Evolutionary conservation across 2,888 invertebrate genomes (phyloP).

Genomic region (Punctoribates punctum): DNA sequence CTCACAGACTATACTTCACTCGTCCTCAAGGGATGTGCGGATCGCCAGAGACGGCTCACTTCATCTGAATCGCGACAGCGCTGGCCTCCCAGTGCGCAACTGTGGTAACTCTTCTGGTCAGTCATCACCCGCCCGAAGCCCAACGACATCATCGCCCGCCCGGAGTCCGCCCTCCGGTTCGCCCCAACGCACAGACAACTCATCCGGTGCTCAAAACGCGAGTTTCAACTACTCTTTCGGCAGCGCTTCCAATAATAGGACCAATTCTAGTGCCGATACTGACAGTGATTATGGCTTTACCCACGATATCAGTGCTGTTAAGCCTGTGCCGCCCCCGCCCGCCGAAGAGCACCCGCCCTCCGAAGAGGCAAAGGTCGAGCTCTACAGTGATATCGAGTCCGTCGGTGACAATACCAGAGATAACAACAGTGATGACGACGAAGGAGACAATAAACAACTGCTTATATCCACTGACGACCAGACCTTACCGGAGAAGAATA

Average conservation of each 20-base stretch:
- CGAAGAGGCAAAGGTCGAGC: constrained; percentile 58
- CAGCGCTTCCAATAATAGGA: not conserved
- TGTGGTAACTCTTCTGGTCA: constrained; percentile 11
- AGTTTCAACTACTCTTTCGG: constrained; percentile 1
- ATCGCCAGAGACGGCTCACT: constrained; percentile 34
- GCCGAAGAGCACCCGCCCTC: not conserved
- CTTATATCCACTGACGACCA: not conserved
- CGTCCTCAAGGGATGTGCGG: constrained; percentile 37
- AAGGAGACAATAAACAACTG: constrained; percentile 31
- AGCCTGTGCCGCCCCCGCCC: constrained; percentile 11
- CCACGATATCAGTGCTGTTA: constrained; percentile 33
- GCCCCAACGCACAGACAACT: constrained; percentile 17
- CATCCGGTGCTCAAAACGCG: not conserved
- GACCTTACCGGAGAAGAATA: too few relatives aligned
- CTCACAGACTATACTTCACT: constrained; percentile 35
- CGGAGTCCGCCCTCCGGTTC: not conserved
- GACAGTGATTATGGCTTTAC: too few relatives aligned
- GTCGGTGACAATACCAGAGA: constrained; percentile 23
- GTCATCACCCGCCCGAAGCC: not conserved
- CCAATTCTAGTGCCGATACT: not conserved
- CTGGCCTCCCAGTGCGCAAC: not conserved
- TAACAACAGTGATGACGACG: constrained; percentile 40
- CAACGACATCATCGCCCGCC: not conserved
- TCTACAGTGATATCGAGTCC: constrained; percentile 63
- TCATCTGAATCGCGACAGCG: not conserved